phyloP scores from a whole-genome alignment of 1,140 invertebrate species.

The Dryas iulia region DNA sequence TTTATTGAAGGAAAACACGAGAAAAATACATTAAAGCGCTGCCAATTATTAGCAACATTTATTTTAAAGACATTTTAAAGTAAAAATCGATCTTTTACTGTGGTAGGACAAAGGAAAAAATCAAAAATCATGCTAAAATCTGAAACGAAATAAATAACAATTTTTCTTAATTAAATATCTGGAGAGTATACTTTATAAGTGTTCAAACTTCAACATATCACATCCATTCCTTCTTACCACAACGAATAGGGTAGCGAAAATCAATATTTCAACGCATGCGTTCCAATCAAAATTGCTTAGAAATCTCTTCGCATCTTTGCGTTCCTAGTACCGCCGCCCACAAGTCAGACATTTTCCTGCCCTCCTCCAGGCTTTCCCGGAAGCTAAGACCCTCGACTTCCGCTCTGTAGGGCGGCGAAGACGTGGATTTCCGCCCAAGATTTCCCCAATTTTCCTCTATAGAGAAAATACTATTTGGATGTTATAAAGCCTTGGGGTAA shows the following conservation, averaged over 20 bases:
- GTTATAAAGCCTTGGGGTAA: not conserved
- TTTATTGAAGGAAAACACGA: too few species aligned
- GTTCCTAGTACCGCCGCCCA: slow-evolving; percentile 70
- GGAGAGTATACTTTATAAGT: not conserved
- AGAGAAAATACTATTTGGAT: not conserved
- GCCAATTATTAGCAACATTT: too few species aligned
- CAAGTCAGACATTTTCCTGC: slow-evolving; percentile 77
- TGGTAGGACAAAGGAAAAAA: too few species aligned
- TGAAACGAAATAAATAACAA: too few species aligned
- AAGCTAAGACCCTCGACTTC: slow-evolving; percentile 62
- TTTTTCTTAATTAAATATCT: too few species aligned
- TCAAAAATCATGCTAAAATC: too few species aligned
- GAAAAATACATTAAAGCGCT: too few species aligned
- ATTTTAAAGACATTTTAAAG: too few species aligned
- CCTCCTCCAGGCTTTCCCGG: slow-evolving; percentile 68
- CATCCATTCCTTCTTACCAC: not conserved
- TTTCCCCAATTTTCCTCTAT: slow-evolving; percentile 5
- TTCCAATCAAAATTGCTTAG: slow-evolving; percentile 6
- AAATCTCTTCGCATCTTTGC: slow-evolving; percentile 41
- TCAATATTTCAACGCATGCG: slow-evolving; percentile 65
- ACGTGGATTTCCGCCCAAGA: slow-evolving; percentile 30
- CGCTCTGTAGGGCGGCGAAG: slow-evolving; percentile 62
- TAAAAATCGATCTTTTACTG: too few species aligned
- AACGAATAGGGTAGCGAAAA: slow-evolving; percentile 38
- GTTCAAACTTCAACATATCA: not conserved